These are phyloP conservation scores for Caenorhabditis elegans DNA, from an alignment of 1,140 invertebrate species.

Conservation along the genomic window WBcel235 BX284604.4:7723501-7724000, in stretches of 20 bases:
- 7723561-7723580: slow-evolving; percentile 4
- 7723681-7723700: background rate
- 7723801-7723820: slow-evolving; percentile 32
- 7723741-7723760: background rate
- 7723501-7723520: background rate
- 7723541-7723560: background rate
- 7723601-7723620: background rate
- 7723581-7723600: no score
- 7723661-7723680: background rate
- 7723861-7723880: background rate
- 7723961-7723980: no score
- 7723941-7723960: no score
- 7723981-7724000: no score
- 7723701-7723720: background rate
- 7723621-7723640: slow-evolving; percentile 29
- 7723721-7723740: background rate
- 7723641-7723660: background rate
- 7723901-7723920: no score
- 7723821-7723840: slow-evolving; percentile 25
- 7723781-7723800: slow-evolving; percentile 23
- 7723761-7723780: background rate
- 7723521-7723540: background rate
- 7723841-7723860: background rate
- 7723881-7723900: background rate
- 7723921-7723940: no score